Conservation (phyloP, 2,113 vertebrate species). For the Regulus satrapa region DNA sequence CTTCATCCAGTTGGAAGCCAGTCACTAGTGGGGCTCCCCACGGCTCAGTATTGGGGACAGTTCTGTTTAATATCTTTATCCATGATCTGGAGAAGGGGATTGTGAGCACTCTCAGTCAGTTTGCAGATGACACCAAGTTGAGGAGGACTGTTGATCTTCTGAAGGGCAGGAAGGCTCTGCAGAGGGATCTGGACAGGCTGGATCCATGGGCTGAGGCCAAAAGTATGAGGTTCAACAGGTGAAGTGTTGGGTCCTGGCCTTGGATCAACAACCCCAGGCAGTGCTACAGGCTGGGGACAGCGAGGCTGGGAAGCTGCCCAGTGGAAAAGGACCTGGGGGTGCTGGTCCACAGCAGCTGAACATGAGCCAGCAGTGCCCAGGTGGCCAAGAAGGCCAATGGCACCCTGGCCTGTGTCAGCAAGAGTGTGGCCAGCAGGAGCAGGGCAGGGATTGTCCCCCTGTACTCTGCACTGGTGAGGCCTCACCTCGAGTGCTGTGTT, state of each 20-base stretch:
- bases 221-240: not conserved
- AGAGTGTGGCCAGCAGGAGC: not conserved
- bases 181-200: not conserved
- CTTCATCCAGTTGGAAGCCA: not conserved
- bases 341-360: not conserved
- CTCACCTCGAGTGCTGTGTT: fast-evolving
- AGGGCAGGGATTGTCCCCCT: not conserved
- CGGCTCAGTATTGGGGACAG: not conserved
- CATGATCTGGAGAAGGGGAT: not conserved
- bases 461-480: fast-evolving
- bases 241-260: not conserved
- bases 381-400: not conserved
- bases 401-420: not conserved
- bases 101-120: not conserved
- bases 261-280: not conserved
- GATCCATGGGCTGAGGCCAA: not conserved
- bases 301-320: fast-evolving
- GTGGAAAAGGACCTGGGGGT: not conserved
- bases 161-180: not conserved
- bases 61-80: not conserved
- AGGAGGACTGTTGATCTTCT: fast-evolving
- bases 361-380: not conserved
- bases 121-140: not conserved
- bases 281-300: not conserved
- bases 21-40: not conserved